Conservation (phyloP, 2,113 vertebrate species). For the Fukomys damarensis region DNA sequence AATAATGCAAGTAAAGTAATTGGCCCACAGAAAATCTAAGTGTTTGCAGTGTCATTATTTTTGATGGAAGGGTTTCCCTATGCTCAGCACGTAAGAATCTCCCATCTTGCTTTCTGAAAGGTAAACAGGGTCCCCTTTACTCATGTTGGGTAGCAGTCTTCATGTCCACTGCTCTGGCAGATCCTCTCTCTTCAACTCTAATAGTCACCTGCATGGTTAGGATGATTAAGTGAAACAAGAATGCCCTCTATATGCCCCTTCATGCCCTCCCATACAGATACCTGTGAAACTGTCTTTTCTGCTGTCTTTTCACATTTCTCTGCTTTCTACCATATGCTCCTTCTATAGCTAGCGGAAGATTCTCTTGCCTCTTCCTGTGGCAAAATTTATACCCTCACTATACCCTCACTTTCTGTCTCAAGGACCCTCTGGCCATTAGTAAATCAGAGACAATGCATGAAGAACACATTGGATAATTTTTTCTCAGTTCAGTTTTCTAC, state of each 20-base stretch:
- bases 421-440: conserved; percentile 54
- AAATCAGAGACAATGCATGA: conserved; percentile 34
- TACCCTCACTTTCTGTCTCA: conserved; percentile 40
- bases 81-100: not conserved
- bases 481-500: conserved; percentile 55
- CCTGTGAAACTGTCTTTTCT: not conserved
- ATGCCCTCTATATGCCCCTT: not conserved
- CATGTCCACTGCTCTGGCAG: not conserved
- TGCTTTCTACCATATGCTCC: conserved; percentile 10
- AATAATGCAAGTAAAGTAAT: conserved; percentile 25
- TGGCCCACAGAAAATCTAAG: not conserved
- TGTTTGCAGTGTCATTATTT: not conserved
- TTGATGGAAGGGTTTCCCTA: not conserved
- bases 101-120: not conserved
- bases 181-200: not conserved
- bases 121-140: not conserved
- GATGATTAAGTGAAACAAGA: not conserved
- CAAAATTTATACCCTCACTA: not conserved
- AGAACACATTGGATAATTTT: conserved; percentile 31
- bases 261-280: not conserved
- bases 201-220: not conserved
- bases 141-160: not conserved
- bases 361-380: conserved; percentile 25
- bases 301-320: conserved; percentile 18
- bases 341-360: conserved; percentile 24